A percentile compares a stretch with the other conserved stretches of the same genome.
phyloP scores from a whole-genome alignment of 2,888 invertebrate genomes.

The Coenonympha arcania region DNA sequence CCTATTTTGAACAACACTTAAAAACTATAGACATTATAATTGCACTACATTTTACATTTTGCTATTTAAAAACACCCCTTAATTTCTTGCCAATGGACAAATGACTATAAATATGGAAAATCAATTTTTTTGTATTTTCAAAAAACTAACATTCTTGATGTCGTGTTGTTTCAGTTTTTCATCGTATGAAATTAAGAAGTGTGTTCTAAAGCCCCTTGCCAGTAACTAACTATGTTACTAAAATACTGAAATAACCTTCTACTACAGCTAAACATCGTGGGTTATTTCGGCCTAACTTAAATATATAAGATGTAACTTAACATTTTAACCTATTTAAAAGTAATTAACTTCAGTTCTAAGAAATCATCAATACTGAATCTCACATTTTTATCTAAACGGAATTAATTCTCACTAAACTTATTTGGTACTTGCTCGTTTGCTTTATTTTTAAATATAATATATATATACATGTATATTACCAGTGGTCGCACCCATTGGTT shows the following conservation, averaged over 20 bases:
- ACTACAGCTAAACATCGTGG: conserved; percentile 45
- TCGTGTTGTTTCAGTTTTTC: no score
- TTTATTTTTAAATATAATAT: background rate
- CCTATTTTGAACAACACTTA: conserved; percentile 1
- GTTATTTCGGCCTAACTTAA: conserved; percentile 50
- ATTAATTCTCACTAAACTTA: conserved; percentile 14
- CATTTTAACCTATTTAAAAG: conserved; percentile 22
- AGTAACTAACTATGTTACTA: conserved; percentile 11
- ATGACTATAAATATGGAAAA: no score
- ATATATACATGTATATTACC: no score
- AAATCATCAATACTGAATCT: conserved; percentile 35
- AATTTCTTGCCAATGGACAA: background rate
- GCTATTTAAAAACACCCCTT: background rate
- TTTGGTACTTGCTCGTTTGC: conserved; percentile 21
- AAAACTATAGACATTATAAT: background rate
- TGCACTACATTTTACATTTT: background rate
- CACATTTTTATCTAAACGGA: conserved; percentile 12
- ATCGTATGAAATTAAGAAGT: background rate
- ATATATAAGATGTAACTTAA: conserved; percentile 26
- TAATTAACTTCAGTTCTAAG: conserved; percentile 31
- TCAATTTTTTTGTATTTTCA: no score
- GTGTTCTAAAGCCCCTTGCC: conserved; percentile 6
- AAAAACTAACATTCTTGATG: no score
- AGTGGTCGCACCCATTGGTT: no score
- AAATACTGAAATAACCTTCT: conserved; percentile 10